Percentiles rank a stretch among this genome's conserved stretches.
Evolutionary conservation across 2,888 invertebrate genomes (phyloP).

Genomic region (Ligdia adustata): DNA sequence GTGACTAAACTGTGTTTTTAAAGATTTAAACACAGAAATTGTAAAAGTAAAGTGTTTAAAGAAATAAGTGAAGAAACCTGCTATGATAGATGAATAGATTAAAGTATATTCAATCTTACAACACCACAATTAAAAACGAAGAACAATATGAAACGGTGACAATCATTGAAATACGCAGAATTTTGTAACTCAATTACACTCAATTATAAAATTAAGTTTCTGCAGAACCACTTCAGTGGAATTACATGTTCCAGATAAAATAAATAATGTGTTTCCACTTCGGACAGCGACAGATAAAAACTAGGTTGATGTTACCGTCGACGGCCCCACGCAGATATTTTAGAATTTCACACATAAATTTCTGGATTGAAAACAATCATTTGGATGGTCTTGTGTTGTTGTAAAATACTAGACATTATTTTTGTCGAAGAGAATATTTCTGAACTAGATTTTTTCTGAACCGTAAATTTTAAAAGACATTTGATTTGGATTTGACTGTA

Average conservation of each 20-base stretch:
- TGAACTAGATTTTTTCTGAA: too few relatives aligned
- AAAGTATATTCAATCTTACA: too few relatives aligned
- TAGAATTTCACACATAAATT: slow-evolving; percentile 37
- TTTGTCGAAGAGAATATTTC: slow-evolving; percentile 4
- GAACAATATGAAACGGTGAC: too few relatives aligned
- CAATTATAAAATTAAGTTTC: slow-evolving; percentile 10
- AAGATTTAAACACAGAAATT: too few relatives aligned
- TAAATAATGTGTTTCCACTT: slow-evolving; percentile 42
- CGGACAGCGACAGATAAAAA: slow-evolving; percentile 35
- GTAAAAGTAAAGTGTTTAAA: too few relatives aligned
- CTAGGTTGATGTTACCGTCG: slow-evolving; percentile 44
- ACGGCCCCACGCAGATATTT: slow-evolving; percentile 36
- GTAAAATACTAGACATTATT: slow-evolving; percentile 27
- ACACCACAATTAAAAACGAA: too few relatives aligned
- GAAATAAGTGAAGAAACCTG: too few relatives aligned
- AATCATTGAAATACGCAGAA: not conserved
- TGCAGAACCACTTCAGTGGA: slow-evolving; percentile 30
- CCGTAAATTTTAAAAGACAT: too few relatives aligned
- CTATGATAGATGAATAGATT: too few relatives aligned
- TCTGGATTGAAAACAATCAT: slow-evolving; percentile 39
- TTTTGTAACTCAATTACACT: not conserved
- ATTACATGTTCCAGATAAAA: slow-evolving; percentile 41
- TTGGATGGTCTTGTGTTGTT: slow-evolving; percentile 30
- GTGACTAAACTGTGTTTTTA: too few relatives aligned
- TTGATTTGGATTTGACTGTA: too few relatives aligned